Evolutionary conservation across 1,140 invertebrate species (phyloP).

Genomic region (Diuraphis noxia): DNA sequence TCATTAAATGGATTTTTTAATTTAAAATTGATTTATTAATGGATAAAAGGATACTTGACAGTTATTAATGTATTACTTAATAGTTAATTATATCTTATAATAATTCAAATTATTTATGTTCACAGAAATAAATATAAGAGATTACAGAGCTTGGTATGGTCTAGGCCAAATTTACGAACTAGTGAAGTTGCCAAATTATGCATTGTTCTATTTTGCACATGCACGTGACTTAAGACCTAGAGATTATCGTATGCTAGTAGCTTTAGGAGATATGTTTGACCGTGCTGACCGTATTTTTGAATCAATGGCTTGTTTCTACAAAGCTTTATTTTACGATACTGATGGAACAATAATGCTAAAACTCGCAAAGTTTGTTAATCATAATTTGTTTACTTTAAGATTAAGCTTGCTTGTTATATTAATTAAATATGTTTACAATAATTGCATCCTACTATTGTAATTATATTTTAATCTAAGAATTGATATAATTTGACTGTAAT

Average conservation of each 20-base stretch:
- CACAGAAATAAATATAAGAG: constrained; percentile 88
- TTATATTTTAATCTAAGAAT: background rate
- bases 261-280: constrained; percentile 94
- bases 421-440: background rate
- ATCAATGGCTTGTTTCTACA: constrained; percentile 84
- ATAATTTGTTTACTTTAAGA: background rate
- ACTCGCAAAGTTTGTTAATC: constrained; percentile 30
- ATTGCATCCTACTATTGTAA: background rate
- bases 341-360: constrained; percentile 12
- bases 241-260: constrained; percentile 95
- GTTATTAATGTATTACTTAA: background rate
- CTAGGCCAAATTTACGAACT: constrained; percentile 98
- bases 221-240: constrained; percentile 93
- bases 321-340: constrained; percentile 30
- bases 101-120: constrained; percentile 51
- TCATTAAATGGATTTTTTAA: background rate
- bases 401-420: background rate
- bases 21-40: too few relatives aligned
- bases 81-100: background rate
- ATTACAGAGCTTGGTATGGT: constrained; percentile 98
- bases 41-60: background rate
- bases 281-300: constrained; percentile 90
- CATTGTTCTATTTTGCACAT: constrained; percentile 91
- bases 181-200: constrained; percentile 60
- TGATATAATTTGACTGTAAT: background rate